Base-by-base conservation (phyloP, 92 coral and sea anemone species). In the Anthopleura xanthogrammica region DNA sequence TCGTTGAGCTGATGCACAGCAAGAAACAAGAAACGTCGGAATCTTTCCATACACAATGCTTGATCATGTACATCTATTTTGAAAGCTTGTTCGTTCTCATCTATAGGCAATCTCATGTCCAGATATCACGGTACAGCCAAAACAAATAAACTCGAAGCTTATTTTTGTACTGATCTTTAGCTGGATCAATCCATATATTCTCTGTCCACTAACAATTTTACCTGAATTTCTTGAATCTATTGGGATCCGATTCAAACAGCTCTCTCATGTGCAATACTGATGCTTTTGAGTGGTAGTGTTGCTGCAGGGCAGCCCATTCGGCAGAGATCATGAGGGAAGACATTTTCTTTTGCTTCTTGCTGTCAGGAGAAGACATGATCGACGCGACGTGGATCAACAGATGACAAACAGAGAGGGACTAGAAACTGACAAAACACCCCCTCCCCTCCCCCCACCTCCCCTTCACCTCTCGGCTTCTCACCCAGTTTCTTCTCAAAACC, bases 181-280 rank as follows among this genome's bases (percentile, higher is more conserved):
- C 19, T 22, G 74, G 2, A 16, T 12, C 23, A 29, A 10, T 23
- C 41, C 46, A 36, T 8, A 23, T 60, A 36, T 3, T 29, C 48
- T 1, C 50, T 46, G 36, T 29, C 50, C 50, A 41, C 19, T 1
- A 75, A 43, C 50, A 75, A 23, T 11, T 73, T 19, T 81, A 95
- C 98, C 97, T 95, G 93, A 95, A 95, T 70, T 95, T 93, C 58
- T 87, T 78, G 83, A 95, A 95, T 29, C 98, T 89, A 16, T 85
- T 79, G 16, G 92, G 89, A 81, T 95, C 98, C 46, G 83, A 72
- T 68, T 93, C 94, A 41, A 95, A 95, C 56, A 95, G 78, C 85
- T 87, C 83, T 57, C 98, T 92, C 97, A 95, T 95, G 81, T 95
- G 98, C 64, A 92, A 23, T 66, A 83, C 85, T 17, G 94, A 84